Conservation (phyloP, 2,113 vertebrate species). For the Orycteropus afer region DNA sequence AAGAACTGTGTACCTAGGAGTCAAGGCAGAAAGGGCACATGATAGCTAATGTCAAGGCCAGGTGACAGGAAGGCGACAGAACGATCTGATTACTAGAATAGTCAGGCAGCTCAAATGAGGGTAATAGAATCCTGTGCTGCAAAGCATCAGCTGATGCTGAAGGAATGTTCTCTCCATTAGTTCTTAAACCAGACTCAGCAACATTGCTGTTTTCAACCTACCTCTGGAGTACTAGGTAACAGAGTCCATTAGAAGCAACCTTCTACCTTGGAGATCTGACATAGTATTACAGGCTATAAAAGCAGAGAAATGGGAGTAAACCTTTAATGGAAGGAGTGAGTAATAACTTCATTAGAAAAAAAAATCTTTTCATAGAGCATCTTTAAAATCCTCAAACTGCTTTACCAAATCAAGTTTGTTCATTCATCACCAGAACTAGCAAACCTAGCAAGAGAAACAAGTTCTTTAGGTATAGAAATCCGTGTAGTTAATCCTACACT, state of each 20-base stretch:
- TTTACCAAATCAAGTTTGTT: slow-evolving; percentile 23
- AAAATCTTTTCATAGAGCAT: slow-evolving; percentile 7
- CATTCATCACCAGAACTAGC: slow-evolving; percentile 6
- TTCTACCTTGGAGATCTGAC: not conserved
- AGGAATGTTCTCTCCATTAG: not conserved
- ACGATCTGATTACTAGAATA: slow-evolving; percentile 66
- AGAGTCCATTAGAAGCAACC: not conserved
- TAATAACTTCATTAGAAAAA: slow-evolving; percentile 20
- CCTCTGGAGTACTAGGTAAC: not conserved
- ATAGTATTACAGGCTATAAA: not conserved
- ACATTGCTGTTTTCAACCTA: not conserved
- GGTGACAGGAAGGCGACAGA: slow-evolving; percentile 70
- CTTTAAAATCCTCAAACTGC: slow-evolving; percentile 32
- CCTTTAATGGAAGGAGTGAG: not conserved
- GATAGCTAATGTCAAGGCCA: slow-evolving; percentile 9
- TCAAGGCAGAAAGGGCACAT: slow-evolving; percentile 20
- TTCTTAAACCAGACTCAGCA: not conserved
- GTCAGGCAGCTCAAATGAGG: slow-evolving; percentile 56
- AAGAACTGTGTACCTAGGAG: slow-evolving; percentile 20
- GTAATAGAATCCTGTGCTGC: slow-evolving; percentile 39
- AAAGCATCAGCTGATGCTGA: slow-evolving; percentile 33
- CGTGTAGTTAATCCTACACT: slow-evolving; percentile 4
- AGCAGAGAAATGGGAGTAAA: not conserved
- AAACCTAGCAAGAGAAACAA: slow-evolving; percentile 64
- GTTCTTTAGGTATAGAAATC: slow-evolving; percentile 26